These are phyloP conservation scores for Rhizomys pruinosus DNA, from an alignment of 2,113 vertebrate genomes.

Conservation along the genomic window DNA sequence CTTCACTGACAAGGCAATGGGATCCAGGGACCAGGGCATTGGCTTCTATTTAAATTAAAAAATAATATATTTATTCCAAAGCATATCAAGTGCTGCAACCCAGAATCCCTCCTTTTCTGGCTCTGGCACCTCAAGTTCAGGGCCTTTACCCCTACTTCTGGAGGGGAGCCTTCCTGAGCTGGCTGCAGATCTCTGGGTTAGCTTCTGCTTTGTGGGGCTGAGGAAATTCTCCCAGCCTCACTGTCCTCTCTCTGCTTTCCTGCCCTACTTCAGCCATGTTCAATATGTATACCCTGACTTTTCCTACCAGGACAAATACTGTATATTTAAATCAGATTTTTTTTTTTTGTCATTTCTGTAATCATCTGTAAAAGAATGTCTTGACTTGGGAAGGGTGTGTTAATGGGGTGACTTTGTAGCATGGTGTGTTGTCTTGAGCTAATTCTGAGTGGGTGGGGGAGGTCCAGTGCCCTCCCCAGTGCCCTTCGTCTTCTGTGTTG, in stretches of 20 bases:
- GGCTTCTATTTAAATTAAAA: conserved; percentile 89
- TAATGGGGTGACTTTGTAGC: conserved; percentile 86
- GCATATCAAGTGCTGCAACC: conserved; percentile 88
- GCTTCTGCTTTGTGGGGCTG: conserved; percentile 40
- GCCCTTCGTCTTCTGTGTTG: conserved; percentile 76
- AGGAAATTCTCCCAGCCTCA: conserved; percentile 58
- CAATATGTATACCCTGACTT: conserved; percentile 79
- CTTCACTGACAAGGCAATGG: conserved; percentile 75
- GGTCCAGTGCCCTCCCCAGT: not conserved
- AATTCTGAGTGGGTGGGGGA: conserved; percentile 82
- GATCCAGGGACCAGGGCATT: conserved; percentile 84
- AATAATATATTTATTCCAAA: conserved; percentile 93
- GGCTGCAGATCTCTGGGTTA: conserved; percentile 54
- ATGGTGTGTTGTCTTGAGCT: conserved; percentile 86
- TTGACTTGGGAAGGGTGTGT: conserved; percentile 83
- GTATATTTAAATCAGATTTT: conserved; percentile 80
- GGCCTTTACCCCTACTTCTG: conserved; percentile 67
- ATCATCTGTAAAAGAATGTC: conserved; percentile 85
- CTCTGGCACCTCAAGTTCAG: conserved; percentile 77
- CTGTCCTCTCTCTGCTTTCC: not conserved
- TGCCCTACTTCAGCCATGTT: conserved; percentile 76
- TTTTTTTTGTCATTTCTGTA: conserved; percentile 79
- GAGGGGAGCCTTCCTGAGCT: conserved; percentile 67
- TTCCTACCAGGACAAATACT: conserved; percentile 83
- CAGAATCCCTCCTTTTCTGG: conserved; percentile 80